Evolutionary conservation across 2,888 invertebrate genomes (phyloP), one percentile per base, ranked within the genome.

Genomic region (Odiellus spinosus): DNA sequence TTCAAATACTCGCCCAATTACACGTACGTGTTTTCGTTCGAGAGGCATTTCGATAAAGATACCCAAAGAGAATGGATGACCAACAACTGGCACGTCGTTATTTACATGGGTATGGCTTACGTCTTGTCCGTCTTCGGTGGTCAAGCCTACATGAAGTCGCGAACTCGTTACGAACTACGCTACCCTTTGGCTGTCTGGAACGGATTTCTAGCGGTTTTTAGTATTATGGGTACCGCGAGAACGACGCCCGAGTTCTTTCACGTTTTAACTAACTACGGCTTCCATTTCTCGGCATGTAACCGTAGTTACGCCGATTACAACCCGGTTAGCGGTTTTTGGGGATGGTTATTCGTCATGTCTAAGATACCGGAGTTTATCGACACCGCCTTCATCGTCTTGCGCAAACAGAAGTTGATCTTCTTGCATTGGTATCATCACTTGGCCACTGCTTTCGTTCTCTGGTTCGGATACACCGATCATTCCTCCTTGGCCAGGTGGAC

Each of bases 381-480:
- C 70, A 93, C 93, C 38, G 76, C 90, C 58, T 93, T 93, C 73
- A 83, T 93, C 55, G 62, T 68, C 20, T 72, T 93, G 50, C 77
- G 91, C 52, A 91, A 91, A 69, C 88, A 88, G 66, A 87, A 86
- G 1, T 72, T 91, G 44, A 87, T 90, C 65, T 91, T 91, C 72
- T 75, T 91, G 45, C 86, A 93, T 67, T 93, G 90, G 91, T 91
- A 91, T 67, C 91, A 91, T 64, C 91, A 93, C 71, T 85, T 90
- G 63, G 90, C 90, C 33, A 91, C 91, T 46, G 75, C 91, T 53
- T 75, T 91, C 46, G 91, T 90, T 71, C 82, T 84, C n/a, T 91
- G 90, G 90, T 88, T 82, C 71, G 82, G 58, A 19, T 78, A 36
- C 75, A 47, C 85, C 45, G 58, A 61, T 46, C 63, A 63, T 50